Conservation (phyloP, 2,888 invertebrate species). For the Archips xylosteana region DNA sequence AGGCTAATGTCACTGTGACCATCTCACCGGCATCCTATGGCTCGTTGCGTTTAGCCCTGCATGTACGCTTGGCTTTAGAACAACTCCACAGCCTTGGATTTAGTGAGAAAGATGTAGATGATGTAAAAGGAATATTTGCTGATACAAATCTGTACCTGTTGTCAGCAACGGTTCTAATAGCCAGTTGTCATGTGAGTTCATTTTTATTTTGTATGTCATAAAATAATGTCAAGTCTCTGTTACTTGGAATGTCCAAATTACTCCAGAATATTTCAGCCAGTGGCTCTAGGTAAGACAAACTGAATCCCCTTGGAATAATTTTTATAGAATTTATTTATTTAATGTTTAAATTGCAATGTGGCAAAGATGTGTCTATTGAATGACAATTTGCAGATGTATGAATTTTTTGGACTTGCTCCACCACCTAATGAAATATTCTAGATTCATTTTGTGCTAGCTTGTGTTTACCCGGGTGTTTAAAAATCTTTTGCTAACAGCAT, state of each 20-base stretch:
- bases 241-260: not conserved
- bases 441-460: too few relatives aligned
- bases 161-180: constrained; percentile 95
- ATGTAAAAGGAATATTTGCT: constrained; percentile 97
- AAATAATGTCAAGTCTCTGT: not conserved
- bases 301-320: too few relatives aligned
- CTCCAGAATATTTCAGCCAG: too few relatives aligned
- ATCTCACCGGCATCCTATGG: constrained; percentile 93
- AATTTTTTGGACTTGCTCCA: too few relatives aligned
- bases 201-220: not conserved
- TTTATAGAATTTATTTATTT: too few relatives aligned
- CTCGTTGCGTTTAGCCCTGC: constrained; percentile 90
- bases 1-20: constrained; percentile 88
- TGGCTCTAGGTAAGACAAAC: too few relatives aligned
- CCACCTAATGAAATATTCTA: too few relatives aligned
- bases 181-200: constrained; percentile 95
- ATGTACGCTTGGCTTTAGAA: constrained; percentile 90
- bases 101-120: constrained; percentile 97
- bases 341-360: too few relatives aligned
- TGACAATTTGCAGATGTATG: too few relatives aligned
- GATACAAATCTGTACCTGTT: constrained; percentile 97
- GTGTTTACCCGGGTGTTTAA: too few relatives aligned
- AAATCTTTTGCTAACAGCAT: too few relatives aligned
- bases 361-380: too few relatives aligned
- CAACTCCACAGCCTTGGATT: constrained; percentile 93